Evolutionary conservation across 2,888 invertebrate genomes (phyloP).

Genomic region (Xanthia icteritia): DNA sequence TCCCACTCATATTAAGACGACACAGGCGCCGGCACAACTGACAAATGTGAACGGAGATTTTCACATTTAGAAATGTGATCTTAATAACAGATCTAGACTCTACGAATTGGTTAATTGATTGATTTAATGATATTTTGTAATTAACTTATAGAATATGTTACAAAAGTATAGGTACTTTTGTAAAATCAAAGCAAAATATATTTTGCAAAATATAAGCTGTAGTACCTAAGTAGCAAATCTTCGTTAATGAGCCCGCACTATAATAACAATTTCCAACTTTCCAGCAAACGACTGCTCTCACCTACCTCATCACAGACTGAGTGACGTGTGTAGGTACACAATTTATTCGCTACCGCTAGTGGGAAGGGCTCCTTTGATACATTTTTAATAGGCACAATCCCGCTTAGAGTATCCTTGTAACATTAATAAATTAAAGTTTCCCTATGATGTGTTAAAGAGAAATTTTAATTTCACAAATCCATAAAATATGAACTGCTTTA

Average conservation of each 20-base stretch:
- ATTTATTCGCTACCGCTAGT: slow-evolving; percentile 25
- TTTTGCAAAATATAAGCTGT: too few species aligned
- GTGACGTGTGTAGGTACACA: slow-evolving; percentile 14
- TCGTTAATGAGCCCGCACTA: background rate
- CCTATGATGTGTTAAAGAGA: slow-evolving; percentile 57
- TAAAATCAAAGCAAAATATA: too few species aligned
- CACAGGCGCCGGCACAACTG: slow-evolving; percentile 7
- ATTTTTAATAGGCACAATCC: slow-evolving; percentile 63
- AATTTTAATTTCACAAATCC: slow-evolving; percentile 66
- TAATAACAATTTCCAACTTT: background rate
- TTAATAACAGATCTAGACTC: background rate
- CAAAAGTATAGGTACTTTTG: too few species aligned
- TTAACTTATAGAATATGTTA: background rate
- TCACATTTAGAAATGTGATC: slow-evolving; percentile 11
- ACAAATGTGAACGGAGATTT: slow-evolving; percentile 28
- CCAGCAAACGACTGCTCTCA: background rate
- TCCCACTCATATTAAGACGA: slow-evolving; percentile 28
- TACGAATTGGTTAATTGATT: background rate
- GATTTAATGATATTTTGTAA: background rate
- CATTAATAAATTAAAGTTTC: slow-evolving; percentile 66
- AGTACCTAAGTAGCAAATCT: background rate
- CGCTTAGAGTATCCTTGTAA: slow-evolving; percentile 58
- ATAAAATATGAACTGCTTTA: slow-evolving; percentile 64
- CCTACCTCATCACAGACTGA: background rate
- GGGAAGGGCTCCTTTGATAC: slow-evolving; percentile 48